Evolutionary conservation across 1,140 invertebrate genomes (phyloP), one percentile per base, ranked within the genome.

Genomic region (Pseudomyrmex cubaensis): DNA sequence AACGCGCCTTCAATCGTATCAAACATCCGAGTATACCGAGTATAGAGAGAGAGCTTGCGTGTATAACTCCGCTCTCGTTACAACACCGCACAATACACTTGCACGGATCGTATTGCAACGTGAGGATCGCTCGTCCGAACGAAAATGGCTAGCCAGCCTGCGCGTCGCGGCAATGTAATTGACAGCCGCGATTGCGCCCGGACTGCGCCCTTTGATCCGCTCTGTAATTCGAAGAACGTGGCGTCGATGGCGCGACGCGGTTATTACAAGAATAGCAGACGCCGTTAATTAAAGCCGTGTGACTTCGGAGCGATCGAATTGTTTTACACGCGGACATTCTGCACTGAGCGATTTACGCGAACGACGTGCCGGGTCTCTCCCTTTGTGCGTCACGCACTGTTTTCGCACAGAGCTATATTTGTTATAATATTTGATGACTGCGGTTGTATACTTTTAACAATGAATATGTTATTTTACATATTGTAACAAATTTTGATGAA

Each of bases 181-280:
- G 76, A 72, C 44, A 20, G 20, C 66, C 35, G 66, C 25, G 63
- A 44, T 70, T 72, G 44, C 66, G 17, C 20, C 35, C 35, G 35
- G 44, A 35, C 54, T 13, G 25, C 7, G n/a, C 20, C 66, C 76
- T 80, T 80, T 80, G 76, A 80, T 59, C 69, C 22, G 44, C 12
- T 15, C 66, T 50, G 76, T 72, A 80, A 80, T 80, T 59, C 57
- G 44, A 70, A 70, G 76, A 70, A 50, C 67, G 66, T 15, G 44
- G n/a, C 74, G 35, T 77, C 44, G 56, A 70, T 48, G 20, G 22
- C 20, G 20, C 66, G 17, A 69, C 20, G 15, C 44, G 15, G 12
- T 61, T 66, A 72, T 78, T 61, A 61, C 54, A n/a, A 1, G 15
- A 8, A 48, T 35, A 80, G 46, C 50, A 72, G 54, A 8, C 20